Evolutionary conservation across 2,888 invertebrate species (phyloP).

Genomic region (Dichetophora obliterata): DNA sequence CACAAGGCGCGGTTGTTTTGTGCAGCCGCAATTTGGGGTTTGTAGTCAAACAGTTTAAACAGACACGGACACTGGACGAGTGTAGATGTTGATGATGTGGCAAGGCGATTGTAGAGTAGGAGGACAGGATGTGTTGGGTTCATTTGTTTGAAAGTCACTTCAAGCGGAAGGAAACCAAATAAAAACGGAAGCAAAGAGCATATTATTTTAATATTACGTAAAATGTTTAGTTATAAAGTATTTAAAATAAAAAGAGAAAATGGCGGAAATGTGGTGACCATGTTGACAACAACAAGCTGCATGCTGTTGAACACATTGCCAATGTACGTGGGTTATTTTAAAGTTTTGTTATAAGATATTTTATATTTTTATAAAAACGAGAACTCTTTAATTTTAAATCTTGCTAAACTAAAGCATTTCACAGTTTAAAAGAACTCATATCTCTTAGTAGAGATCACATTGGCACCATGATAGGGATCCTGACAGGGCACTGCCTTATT

Average conservation of each 20-base stretch:
- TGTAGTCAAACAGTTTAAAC: slow-evolving; percentile 4
- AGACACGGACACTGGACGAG: not conserved
- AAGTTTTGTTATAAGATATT: no score
- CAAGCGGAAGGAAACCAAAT: slow-evolving; percentile 21
- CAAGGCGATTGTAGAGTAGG: not conserved
- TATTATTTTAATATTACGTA: not conserved
- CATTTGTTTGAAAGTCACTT: slow-evolving; percentile 13
- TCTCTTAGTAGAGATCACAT: no score
- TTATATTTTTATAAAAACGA: not conserved
- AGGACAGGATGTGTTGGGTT: not conserved
- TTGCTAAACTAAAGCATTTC: no score
- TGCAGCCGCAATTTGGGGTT: slow-evolving; percentile 49
- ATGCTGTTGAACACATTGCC: not conserved
- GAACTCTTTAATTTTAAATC: no score
- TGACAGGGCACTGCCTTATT: no score
- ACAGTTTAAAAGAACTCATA: no score
- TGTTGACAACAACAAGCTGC: not conserved
- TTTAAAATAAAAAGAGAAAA: not conserved
- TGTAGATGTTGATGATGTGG: not conserved
- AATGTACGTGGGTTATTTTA: no score
- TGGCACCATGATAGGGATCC: no score
- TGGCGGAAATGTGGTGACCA: not conserved
- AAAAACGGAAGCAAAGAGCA: slow-evolving; percentile 14
- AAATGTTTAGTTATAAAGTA: not conserved
- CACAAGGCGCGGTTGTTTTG: slow-evolving; percentile 43